Base-by-base conservation (phyloP, 2,888 invertebrate species). In the Leptarthrus brevirostris region DNA sequence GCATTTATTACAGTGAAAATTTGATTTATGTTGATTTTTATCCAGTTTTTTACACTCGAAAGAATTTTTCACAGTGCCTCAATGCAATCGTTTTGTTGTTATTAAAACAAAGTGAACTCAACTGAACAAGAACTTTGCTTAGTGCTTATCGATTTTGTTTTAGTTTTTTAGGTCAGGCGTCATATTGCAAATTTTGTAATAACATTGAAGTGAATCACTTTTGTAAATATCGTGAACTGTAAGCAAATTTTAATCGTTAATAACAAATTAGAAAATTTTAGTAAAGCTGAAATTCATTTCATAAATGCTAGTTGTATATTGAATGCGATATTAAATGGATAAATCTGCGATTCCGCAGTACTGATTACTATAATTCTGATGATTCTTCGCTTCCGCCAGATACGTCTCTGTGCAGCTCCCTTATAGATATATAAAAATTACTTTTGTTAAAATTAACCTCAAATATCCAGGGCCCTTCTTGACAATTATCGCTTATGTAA, bases 71-170 rank as follows among this genome's bases (percentile, higher is more conserved):
- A 40, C 40, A 40, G 40, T 40, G 40, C 40, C 40, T 40, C 12
- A 40, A 3, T 40, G 40, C 40, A 40, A 40, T 40, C 10, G 18
- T 58, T 18, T 58, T 58, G 34, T 58, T 34, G 36, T 58, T 36
- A 36, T 49, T 49, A 20, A 49, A 58, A 58, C 58, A n/a, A 34
- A 58, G 58, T 58, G 56, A 30, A 30, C 30, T 56, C 26, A 56
- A 40, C 8, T 40, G 40, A 40, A 40, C 40, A 49, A 49, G 49
- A 49, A 49, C 36, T 64, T 40, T 36, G 72, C 75, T 76, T 74
- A 72, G 75, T 64, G 64, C 24, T 72, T 75, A 75, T 75, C 75
- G 75, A 75, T 75, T 75, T 75, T 75, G 73, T 73, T 52, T 66
- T 73, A 69, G 30, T 58, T 75, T 75, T 75, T 75, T 75, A 73